These are phyloP conservation scores for Threskiornis aethiopicus DNA, from an alignment of 2,797 vertebrate species.

Conservation along the genomic window DNA sequence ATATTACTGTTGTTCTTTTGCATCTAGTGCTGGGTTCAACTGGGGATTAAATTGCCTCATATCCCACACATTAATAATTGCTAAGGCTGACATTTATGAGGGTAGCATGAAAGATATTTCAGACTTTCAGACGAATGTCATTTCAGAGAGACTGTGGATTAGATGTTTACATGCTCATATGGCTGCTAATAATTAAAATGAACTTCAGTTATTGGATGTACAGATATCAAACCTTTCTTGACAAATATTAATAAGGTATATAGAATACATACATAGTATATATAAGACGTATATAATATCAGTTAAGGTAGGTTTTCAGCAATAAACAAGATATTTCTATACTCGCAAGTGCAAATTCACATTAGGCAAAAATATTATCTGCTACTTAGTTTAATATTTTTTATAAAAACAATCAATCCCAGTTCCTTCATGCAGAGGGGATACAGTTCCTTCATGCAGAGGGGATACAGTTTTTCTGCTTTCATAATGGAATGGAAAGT, in stretches of 20 bases:
- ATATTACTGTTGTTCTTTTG: slow-evolving; percentile 9
- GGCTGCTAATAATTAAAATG: slow-evolving; percentile 60
- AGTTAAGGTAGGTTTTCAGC: not conserved
- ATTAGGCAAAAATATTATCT: not conserved
- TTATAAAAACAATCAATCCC: slow-evolving; percentile 17
- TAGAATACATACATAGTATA: not conserved
- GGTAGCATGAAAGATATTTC: not conserved
- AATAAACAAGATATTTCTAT: slow-evolving; percentile 7
- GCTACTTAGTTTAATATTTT: not conserved
- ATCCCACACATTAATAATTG: slow-evolving; percentile 48
- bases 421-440: slow-evolving; percentile 49
- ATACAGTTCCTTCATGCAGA: slow-evolving; percentile 53
- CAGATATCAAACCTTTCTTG: not conserved
- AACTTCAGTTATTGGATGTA: slow-evolving; percentile 28
- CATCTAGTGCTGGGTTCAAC: slow-evolving; percentile 22
- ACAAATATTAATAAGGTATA: slow-evolving; percentile 21
- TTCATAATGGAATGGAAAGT: slow-evolving; percentile 63
- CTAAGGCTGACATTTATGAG: slow-evolving; percentile 52
- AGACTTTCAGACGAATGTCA: slow-evolving; percentile 50
- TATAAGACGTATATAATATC: not conserved
- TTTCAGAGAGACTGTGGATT: slow-evolving; percentile 59
- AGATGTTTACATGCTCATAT: slow-evolving; percentile 24
- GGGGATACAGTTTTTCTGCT: slow-evolving; percentile 16
- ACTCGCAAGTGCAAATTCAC: not conserved
- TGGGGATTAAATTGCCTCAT: slow-evolving; percentile 58